phyloP scores from a whole-genome alignment of 1,140 invertebrate species.

The Lerema accius region DNA sequence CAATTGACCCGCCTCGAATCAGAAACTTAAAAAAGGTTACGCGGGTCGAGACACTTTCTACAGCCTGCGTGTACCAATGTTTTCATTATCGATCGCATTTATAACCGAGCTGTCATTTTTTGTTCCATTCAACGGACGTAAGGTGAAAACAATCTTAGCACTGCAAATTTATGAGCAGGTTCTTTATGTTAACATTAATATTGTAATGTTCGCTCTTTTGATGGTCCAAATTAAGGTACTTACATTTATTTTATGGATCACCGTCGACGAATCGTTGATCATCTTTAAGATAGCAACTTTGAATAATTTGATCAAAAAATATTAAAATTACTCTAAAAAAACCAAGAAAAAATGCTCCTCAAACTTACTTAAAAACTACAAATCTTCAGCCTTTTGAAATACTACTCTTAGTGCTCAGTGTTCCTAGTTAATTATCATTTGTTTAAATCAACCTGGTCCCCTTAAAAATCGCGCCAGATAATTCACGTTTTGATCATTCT shows the following conservation, averaged over 20 bases:
- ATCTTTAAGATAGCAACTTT: no score
- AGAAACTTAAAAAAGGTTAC: slow-evolving; percentile 73
- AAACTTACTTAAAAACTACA: no score
- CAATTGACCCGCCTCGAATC: slow-evolving; percentile 64
- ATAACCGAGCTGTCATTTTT: slow-evolving; percentile 66
- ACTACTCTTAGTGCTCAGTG: no score
- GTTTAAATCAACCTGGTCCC: no score
- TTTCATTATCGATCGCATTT: slow-evolving; percentile 78
- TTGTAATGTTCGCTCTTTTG: not conserved
- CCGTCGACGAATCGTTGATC: no score
- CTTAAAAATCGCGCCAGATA: no score
- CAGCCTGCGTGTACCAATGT: slow-evolving; percentile 64
- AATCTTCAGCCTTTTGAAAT: no score
- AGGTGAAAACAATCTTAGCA: slow-evolving; percentile 28
- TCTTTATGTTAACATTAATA: not conserved
- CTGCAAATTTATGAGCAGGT: not conserved
- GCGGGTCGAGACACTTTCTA: slow-evolving; percentile 78
- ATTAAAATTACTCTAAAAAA: no score
- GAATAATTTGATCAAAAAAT: no score
- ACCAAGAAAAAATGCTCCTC: no score
- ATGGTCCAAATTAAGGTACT: slow-evolving; percentile 14
- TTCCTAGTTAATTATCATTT: no score
- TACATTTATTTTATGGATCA: slow-evolving; percentile 34
- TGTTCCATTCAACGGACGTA: slow-evolving; percentile 51
- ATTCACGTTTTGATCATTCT: no score